Percentiles rank a stretch among this genome's conserved stretches.
phyloP scores from a whole-genome alignment of 2,888 invertebrate species.

The Amaurobius ferox region DNA sequence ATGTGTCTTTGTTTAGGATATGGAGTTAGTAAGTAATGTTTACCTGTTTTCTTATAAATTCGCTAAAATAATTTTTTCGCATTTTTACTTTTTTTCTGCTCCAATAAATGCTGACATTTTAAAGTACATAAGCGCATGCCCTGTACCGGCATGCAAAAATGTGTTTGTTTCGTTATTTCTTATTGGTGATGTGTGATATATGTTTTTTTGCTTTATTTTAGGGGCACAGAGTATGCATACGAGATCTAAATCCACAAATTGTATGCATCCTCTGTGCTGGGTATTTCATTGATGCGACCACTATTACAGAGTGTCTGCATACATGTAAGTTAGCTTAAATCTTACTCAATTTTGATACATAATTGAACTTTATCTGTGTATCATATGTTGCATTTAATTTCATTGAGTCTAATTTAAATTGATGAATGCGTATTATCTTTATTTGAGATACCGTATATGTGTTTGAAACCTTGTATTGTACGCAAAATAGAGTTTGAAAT shows the following conservation, averaged over 20 bases:
- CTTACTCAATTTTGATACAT: too few species aligned
- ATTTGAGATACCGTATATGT: too few species aligned
- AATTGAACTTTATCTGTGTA: too few species aligned
- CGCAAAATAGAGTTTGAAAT: too few species aligned
- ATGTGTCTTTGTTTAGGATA: slow-evolving; percentile 65
- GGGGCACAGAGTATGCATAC: slow-evolving; percentile 70
- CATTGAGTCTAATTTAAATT: too few species aligned
- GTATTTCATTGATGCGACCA: slow-evolving; percentile 73
- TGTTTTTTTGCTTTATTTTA: slow-evolving; percentile 31
- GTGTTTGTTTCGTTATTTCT: not conserved
- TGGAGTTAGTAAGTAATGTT: slow-evolving; percentile 59
- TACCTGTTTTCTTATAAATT: not conserved
- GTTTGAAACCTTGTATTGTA: too few species aligned
- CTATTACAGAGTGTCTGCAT: slow-evolving; percentile 73
- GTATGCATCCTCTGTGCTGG: slow-evolving; percentile 73
- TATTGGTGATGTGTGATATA: not conserved
- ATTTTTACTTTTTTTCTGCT: not conserved
- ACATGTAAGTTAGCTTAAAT: slow-evolving; percentile 62
- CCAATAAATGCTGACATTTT: too few species aligned
- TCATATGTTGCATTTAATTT: too few species aligned
- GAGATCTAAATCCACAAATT: slow-evolving; percentile 71
- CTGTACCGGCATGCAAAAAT: not conserved
- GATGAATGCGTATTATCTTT: too few species aligned
- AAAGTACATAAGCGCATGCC: not conserved
- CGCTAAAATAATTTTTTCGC: not conserved